Base-by-base conservation (phyloP, 1,140 invertebrate genomes). In the Samia ricini region DNA sequence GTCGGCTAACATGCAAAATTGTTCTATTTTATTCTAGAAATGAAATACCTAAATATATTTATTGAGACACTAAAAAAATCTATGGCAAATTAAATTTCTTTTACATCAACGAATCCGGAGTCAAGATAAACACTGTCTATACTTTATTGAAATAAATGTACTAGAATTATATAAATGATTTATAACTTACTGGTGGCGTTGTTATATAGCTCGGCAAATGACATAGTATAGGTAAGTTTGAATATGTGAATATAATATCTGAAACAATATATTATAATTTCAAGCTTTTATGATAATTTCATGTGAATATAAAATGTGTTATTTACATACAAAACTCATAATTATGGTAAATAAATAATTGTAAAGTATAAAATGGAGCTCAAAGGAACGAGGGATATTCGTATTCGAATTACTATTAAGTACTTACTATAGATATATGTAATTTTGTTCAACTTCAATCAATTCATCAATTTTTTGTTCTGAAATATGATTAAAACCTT, bases 11-110 rank as follows among this genome's bases (percentile, higher is more conserved):
- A 51, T 51, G 58, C 87, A 89, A 52, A 76, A 78, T 50, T 85
- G 81, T 19, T 88, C 84, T 23, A 85, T 66, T 76, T 81, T 85
- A 49, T 77, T 86, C 87, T 89, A 76, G 20, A 55, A 23, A 22
- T 15, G 52, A 23, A 6, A n/a, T n/a, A n/a, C n/a, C 21, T 4
- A 52, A 52, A 52, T 52, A 20, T 52, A 4, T 23, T 55, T 4
- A 15, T 18, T 50, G 10, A 1, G n/a, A 19, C 0, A 20, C 49
- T 1, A 26, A 8, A 50, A n/a, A 0, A 19, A 18, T 24, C 15
- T 4, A n/a, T n/a, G 26, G 26, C 26, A 26, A 26, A 5, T 15
- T 50, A 48, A n/a, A 48, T 48, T 15, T 48, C 2, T 48, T 48
- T 48, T 1, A 48, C 12, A 48, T 48, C 36, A 48, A 15, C 36